Base-by-base conservation (phyloP, 2,888 invertebrate genomes). In the Proisotoma minuta region DNA sequence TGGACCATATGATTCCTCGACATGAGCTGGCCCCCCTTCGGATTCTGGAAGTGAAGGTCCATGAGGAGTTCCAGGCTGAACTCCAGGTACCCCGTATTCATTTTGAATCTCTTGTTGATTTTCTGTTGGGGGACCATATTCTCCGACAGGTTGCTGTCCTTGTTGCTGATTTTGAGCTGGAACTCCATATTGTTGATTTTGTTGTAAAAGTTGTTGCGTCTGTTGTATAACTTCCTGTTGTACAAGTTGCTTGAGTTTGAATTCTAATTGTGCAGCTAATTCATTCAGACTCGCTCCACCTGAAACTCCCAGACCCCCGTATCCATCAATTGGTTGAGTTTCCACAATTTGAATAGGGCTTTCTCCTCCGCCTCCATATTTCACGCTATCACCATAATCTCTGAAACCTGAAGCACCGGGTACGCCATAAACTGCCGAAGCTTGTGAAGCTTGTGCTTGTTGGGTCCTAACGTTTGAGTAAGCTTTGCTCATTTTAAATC, bases 301-400 rank as follows among this genome's bases (percentile, higher is more conserved):
- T 15, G 34, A 8, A 34, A 12, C 8, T 10, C 8, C 34, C n/a
- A n/a, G n/a, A n/a, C n/a, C n/a, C 34, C 34, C 34, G 12, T 34
- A 34, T 34, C 34, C 34, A 10, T 8, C 3, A 29, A 22, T 22
- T n/a, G 57, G 58, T n/a, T 27, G 47, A 8, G 62, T 34, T n/a
- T 53, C 47, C 3, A 59, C 27, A 27, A 63, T 53, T 40, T 54
- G 54, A 27, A 63, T 59, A n/a, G 59, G 63, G n/a, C n/a, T n/a
- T n/a, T n/a, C n/a, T 2, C 34, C 39, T 8, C 52, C 52, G 23
- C 20, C 29, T 4, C 48, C 28, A 39, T 63, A 63, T 8, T 28
- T 47, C 12, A 63, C 63, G 12, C 50, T 50, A 27, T 63, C 63
- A 12, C 63, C 63, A 40, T 63, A 63, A 47, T 63, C 63, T 8